Evolutionary conservation across 92 coral and sea anemone species (phyloP), one percentile per base, ranked within the genome.

Genomic region (Blastomussa wellsi): DNA sequence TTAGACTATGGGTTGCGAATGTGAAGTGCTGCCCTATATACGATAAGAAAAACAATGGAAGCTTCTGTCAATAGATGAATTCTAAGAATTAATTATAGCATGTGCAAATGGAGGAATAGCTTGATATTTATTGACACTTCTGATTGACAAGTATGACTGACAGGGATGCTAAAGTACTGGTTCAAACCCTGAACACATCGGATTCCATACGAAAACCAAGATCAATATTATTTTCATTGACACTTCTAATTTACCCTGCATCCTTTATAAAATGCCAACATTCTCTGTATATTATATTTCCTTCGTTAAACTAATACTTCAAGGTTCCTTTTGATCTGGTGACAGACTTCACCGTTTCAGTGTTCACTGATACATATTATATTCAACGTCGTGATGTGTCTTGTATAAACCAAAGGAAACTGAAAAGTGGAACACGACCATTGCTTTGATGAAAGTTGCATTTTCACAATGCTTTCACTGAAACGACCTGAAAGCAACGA

Each of bases 391-490:
- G 7, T 51, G 57, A 17, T 7, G 19, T 51, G 57, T 22, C 2
- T 51, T 7, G 57, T 44, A 8, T 51, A 51, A 51, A 12, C 33
- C 7, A 26, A 62, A 26, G 3, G 75, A 70, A 70, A 70, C 48
- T 70, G 75, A 70, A 70, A 37, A 5, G 44, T 70, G 75, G 17
- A 33, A 70, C 48, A 38, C 22, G 42, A 62, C 68, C 28, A 26
- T 9, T 17, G 68, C 68, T 62, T 28, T 62, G 10, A 33, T 28
- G 26, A 68, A 13, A 7, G 22, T 70, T 70, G 75, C 44, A 37
- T 70, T 70, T 70, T 70, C 44, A 14, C 75, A 70, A 36, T 22
- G 75, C 41, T 70, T 19, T n/a, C n/a, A n/a, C n/a, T n/a, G n/a
- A n/a, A n/a, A n/a, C n/a, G 6, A 1, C 33, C 47, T 70, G 28